Evolutionary conservation across 30 jellyfish, hydroid and myxozoan genomes (phyloP).

Genomic region (Aurelia aurita complex sp. Pacific): DNA sequence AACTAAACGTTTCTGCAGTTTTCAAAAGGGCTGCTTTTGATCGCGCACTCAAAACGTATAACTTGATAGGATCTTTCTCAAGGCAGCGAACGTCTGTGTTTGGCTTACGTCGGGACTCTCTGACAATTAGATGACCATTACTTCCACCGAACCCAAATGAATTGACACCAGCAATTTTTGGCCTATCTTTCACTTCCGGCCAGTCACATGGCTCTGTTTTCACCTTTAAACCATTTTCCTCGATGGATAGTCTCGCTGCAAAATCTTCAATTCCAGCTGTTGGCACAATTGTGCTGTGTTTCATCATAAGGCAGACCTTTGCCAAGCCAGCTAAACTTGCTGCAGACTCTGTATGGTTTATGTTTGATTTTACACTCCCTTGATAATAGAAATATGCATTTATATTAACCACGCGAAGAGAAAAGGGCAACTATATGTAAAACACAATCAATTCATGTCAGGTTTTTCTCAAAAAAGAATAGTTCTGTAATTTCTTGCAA

Average conservation of each 20-base stretch:
- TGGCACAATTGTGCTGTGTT: constrained; percentile 33
- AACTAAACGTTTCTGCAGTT: constrained; percentile 34
- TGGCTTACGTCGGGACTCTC: not conserved
- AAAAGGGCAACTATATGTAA: no score
- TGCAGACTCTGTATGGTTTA: constrained; percentile 55
- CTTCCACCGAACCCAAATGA: constrained; percentile 76
- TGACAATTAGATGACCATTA: constrained; percentile 45
- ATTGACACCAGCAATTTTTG: constrained; percentile 45
- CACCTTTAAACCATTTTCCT: constrained; percentile 24
- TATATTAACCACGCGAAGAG: no score
- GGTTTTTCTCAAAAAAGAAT: no score
- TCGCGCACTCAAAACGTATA: constrained; percentile 30
- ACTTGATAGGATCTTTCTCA: not conserved
- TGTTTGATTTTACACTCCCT: constrained; percentile 55
- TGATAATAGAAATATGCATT: not conserved
- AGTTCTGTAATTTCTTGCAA: no score
- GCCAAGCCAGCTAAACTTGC: constrained; percentile 64
- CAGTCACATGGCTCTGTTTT: constrained; percentile 8
- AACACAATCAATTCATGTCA: no score
- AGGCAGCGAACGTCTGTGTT: no score
- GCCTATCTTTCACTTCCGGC: constrained; percentile 10
- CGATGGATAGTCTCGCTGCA: constrained; percentile 37
- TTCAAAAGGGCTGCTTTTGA: constrained; percentile 27
- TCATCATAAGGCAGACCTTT: constrained; percentile 66
- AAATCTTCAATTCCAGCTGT: constrained; percentile 34